phyloP scores from a whole-genome alignment of 2,888 invertebrate species.

The Gandaritis pyraliata region DNA sequence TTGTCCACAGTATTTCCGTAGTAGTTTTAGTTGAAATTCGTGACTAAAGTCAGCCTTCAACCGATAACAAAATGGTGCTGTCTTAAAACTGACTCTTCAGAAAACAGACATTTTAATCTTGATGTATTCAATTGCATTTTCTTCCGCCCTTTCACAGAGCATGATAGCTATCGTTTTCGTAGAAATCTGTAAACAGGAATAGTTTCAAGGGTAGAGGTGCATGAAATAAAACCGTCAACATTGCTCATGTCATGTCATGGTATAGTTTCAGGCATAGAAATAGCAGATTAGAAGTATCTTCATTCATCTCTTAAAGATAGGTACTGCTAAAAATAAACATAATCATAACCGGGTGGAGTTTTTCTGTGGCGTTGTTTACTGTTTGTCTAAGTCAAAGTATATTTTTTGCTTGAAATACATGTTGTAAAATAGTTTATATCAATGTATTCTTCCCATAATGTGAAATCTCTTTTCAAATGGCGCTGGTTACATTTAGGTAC shows the following conservation, averaged over 20 bases:
- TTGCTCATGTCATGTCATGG: background rate
- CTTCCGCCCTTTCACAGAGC: conserved; percentile 5
- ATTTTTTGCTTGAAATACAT: no score
- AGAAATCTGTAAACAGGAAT: conserved; percentile 8
- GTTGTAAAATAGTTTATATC: no score
- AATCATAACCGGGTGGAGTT: no score
- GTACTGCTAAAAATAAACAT: background rate
- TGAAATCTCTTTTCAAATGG: no score
- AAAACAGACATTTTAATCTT: conserved; percentile 16
- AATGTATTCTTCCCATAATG: no score
- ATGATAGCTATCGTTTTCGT: background rate
- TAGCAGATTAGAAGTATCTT: no score
- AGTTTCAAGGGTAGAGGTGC: conserved; percentile 3
- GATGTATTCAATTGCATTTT: conserved; percentile 19
- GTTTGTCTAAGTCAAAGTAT: no score
- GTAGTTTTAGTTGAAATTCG: background rate
- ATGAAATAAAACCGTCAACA: background rate
- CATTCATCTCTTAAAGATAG: background rate
- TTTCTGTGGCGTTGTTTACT: no score
- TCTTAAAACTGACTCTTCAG: conserved; percentile 20
- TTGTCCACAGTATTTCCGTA: background rate
- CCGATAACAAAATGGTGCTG: conserved; percentile 14
- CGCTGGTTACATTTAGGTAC: no score
- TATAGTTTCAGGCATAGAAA: background rate
- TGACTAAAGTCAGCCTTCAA: background rate